phyloP scores from a whole-genome alignment of 2,888 invertebrate species.

The Chalcosyrphus nemorum region DNA sequence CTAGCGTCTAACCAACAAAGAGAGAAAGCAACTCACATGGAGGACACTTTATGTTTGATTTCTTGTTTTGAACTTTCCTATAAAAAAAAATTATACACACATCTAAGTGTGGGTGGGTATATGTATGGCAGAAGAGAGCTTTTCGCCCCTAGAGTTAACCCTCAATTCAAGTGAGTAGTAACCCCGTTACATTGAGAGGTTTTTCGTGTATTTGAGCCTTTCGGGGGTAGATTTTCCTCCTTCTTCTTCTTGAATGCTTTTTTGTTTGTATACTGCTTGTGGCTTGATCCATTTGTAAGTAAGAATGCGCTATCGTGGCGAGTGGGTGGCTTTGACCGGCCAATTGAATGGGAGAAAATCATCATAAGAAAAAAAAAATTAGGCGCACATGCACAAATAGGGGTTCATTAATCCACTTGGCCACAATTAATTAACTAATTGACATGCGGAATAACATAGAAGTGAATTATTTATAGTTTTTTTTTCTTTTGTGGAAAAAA shows the following conservation, averaged over 20 bases:
- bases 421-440: constrained; percentile 57
- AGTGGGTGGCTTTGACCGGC: not conserved
- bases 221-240: constrained; percentile 15
- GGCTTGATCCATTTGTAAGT: constrained; percentile 44
- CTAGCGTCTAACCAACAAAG: not conserved
- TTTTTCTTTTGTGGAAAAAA: not conserved
- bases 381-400: not conserved
- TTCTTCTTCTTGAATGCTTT: not conserved
- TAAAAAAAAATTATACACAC: too few relatives aligned
- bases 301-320: constrained; percentile 48
- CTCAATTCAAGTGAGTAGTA: constrained; percentile 42
- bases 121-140: constrained; percentile 13
- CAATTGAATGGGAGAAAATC: constrained; percentile 22
- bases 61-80: constrained; percentile 56
- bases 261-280: not conserved
- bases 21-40: not conserved
- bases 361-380: not conserved
- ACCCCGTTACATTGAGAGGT: constrained; percentile 39
- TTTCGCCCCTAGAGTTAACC: constrained; percentile 26
- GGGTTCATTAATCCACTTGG: constrained; percentile 25
- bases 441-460: not conserved
- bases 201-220: not conserved
- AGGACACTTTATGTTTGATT: not conserved
- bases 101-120: too few relatives aligned
- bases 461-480: not conserved